These are phyloP conservation scores for Thamnophis sirtalis DNA, from an alignment of 2,113 vertebrate genomes.

Conservation along the genomic window DNA sequence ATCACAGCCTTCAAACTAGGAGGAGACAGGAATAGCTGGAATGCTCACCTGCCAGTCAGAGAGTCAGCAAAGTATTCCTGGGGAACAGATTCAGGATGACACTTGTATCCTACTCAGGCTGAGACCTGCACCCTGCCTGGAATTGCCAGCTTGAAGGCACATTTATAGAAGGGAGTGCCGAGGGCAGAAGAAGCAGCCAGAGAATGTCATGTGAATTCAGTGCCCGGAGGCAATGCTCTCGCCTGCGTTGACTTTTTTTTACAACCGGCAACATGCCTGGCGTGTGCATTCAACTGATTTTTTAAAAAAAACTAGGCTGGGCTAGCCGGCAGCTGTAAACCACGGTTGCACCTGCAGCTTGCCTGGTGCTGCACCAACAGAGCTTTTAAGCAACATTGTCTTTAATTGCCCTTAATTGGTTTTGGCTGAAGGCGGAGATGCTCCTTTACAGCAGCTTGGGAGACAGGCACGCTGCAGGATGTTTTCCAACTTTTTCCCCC, in stretches of 20 bases:
- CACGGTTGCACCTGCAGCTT: constrained; percentile 34
- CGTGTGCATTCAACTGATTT: constrained; percentile 31
- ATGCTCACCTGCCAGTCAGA: constrained; percentile 33
- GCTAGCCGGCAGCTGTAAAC: constrained; percentile 10
- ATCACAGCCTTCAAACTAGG: background rate
- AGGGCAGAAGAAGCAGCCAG: constrained; percentile 17
- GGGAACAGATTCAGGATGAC: background rate
- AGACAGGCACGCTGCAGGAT: background rate
- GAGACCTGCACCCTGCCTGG: background rate
- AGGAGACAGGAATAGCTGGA: constrained; percentile 6
- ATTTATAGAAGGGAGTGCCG: background rate
- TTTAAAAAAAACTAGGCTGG: background rate
- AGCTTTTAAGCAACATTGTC: constrained; percentile 10
- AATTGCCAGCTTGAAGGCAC: constrained; percentile 9
- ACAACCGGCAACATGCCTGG: constrained; percentile 38
- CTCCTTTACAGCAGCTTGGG: background rate
- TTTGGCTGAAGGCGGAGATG: constrained; percentile 6
- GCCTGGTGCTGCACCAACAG: background rate
- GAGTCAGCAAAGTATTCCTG: constrained; percentile 11
- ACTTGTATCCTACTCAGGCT: constrained; percentile 16
- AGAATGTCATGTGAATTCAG: constrained; percentile 10
- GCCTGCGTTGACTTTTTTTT: constrained; percentile 8
- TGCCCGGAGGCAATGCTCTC: constrained; percentile 16
- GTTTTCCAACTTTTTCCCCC: background rate
- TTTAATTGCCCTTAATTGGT: constrained; percentile 32